Evolutionary conservation across 2,113 vertebrate species (phyloP), one percentile per base, ranked within the genome.

Genomic region (Cochlearius cochlearius): DNA sequence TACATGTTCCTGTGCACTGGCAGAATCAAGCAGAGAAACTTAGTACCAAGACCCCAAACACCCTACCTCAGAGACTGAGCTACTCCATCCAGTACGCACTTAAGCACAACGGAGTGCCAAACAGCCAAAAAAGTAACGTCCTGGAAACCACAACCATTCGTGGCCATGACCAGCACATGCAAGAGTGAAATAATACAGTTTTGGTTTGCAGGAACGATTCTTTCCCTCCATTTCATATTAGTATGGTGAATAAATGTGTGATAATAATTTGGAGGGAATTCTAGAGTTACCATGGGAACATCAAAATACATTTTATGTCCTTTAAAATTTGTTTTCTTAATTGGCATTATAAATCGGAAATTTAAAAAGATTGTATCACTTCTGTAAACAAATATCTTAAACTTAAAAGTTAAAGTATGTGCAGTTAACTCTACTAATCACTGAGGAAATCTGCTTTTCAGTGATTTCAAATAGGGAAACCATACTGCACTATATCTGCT

Each of bases 1-100:
- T 18, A 38, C 5, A 2, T 6, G 17, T 41, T 26, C 43, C 27
- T 68, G 15, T 30, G 27, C n/a, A 76, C 10, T 0, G 0, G 17
- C 10, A 52, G 58, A 71, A 55, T 16, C 12, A 23, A 55, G 38
- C 13, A 39, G 15, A 72, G 29, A 47, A 58, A 32, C 22, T 62
- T 49, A 34, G 14, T 6, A 67, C 29, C 32, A 63, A 66, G 39
- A 39, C 18, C 21, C 12, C 63, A 43, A 39, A 45, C 1, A 1
- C 4, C 58, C 17, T 49, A 9, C 14, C 23, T 39, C 66, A 71
- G 64, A 89, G 26, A 14, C 4, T 13, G 23, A 45, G 41, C 22
- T 60, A 10, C 19, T 50, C 64, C 23, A 80, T 16, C 18, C 58
- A 53, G 7, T 9, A 41, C 1, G 1, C 30, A 12, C 8, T 26